A percentile compares a stretch with the other conserved stretches of the same genome.
Evolutionary conservation across 2,888 invertebrate species (phyloP).

Genomic region (Phyllotreta cruciferae): DNA sequence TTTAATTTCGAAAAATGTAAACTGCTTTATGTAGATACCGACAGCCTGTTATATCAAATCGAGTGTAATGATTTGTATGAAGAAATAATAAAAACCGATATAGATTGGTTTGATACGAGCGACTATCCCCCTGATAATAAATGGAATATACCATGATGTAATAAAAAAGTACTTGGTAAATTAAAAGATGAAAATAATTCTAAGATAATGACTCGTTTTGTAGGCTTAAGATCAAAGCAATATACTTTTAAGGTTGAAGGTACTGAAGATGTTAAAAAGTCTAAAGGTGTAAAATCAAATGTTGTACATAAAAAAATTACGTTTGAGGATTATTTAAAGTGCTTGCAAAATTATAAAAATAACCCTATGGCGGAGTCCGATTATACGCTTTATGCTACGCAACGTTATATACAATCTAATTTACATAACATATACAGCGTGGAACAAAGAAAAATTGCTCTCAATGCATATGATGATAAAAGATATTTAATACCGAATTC

Average conservation of each 20-base stretch:
- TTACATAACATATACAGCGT: not conserved
- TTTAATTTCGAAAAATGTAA: constrained; percentile 1
- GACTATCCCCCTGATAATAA: constrained; percentile 2
- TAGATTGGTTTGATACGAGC: constrained; percentile 5
- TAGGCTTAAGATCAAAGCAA: constrained; percentile 1
- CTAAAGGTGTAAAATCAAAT: not conserved
- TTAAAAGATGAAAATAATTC: constrained; percentile 6
- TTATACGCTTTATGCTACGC: not conserved
- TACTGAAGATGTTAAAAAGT: not conserved
- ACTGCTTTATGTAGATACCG: not conserved
- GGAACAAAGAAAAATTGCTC: constrained; percentile 8
- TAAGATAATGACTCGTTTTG: constrained; percentile 3
- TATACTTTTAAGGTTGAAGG: not conserved
- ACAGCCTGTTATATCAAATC: constrained; percentile 5
- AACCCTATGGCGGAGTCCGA: not conserved
- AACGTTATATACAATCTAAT: constrained; percentile 8
- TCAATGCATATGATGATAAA: not conserved
- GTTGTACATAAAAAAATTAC: not conserved
- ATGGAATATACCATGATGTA: not conserved
- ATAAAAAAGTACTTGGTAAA: constrained; percentile 6
- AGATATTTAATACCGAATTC: not conserved
- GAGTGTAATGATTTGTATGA: constrained; percentile 8
- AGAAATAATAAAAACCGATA: constrained; percentile 4
- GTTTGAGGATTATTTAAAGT: constrained; percentile 7
- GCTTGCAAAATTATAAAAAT: constrained; percentile 2